Evolutionary conservation across 2,113 vertebrate species (phyloP), one percentile per base, ranked within the genome.

Genomic region (Elanus axillaris): DNA sequence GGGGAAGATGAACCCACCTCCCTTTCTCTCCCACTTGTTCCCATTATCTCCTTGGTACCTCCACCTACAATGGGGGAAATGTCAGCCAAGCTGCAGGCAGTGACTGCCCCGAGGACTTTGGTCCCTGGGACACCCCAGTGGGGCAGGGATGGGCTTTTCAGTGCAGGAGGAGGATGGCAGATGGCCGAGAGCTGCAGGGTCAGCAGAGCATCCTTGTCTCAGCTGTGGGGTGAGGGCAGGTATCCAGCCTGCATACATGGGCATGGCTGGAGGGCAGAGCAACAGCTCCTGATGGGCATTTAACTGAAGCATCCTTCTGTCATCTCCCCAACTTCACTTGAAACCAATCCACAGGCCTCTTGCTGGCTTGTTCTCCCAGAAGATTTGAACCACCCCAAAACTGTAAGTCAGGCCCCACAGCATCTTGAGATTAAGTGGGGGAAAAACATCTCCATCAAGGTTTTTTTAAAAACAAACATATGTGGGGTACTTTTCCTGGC

Each of bases 1-100:
- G 23, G 15, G 29, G 45, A 59, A 63, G 47, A 40, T 5, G 23
- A 64, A 45, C 11, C 2, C 48, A 42, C 14, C 6, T 76, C 48
- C 20, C 11, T 93, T 38, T 68, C 13, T 52, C 42, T 69, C 43
- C 20, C 3, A 1, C 15, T 59, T 25, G 4, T 52, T 34, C 10
- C 15, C 2, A 14, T 62, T 62, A 10, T 42, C 29, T 59, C 76
- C 52, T 67, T 8, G 25, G 32, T 31, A 17, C 32, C 29, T 75
- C 16, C n/a, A 60, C n/a, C 26, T 56, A 3, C 31, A 58, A 19
- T 0, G 6, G 36, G 48, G n/a, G 3, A 26, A 81, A 29, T 0
- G 4, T 3, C 42, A 58, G 38, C 47, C 38, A 22, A 25, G 59
- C 58, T 88, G 31, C 40, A 76, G 72, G 40, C n/a, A 64, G n/a